A percentile compares a stretch with the other conserved stretches of the same genome.
Conservation (phyloP, 2,113 vertebrate species). For the Oncorhynchus kisutch region DNA sequence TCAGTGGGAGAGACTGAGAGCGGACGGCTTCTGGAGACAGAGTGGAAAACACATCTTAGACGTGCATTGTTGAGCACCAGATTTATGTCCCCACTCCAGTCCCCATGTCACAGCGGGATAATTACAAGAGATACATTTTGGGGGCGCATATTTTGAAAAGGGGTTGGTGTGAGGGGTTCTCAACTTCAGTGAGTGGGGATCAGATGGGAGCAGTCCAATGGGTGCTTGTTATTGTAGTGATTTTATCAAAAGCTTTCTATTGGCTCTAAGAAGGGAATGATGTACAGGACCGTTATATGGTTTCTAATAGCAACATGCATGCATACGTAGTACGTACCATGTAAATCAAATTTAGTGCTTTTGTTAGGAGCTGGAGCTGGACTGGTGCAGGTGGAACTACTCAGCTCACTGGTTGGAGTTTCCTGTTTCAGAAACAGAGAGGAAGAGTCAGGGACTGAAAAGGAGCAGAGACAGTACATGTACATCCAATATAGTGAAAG, state of each 20-base stretch:
- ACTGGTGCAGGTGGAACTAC: constrained; percentile 66
- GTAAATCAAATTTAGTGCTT: constrained; percentile 65
- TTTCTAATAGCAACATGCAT: not conserved
- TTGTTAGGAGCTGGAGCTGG: constrained; percentile 64
- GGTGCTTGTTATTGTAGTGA: constrained; percentile 24
- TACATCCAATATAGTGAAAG: not conserved
- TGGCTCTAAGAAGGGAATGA: not conserved
- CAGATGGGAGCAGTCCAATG: constrained; percentile 28
- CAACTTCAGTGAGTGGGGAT: constrained; percentile 49
- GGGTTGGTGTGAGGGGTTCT: constrained; percentile 30
- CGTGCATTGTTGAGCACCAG: constrained; percentile 43
- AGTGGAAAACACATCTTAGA: constrained; percentile 44
- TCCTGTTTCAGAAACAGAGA: constrained; percentile 69
- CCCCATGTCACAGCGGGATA: constrained; percentile 43
- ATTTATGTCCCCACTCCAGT: constrained; percentile 51
- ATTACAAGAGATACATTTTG: constrained; percentile 55
- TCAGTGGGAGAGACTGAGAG: constrained; percentile 28
- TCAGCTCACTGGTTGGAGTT: constrained; percentile 88
- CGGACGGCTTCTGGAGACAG: constrained; percentile 21
- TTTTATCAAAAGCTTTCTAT: not conserved
- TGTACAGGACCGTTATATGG: not conserved
- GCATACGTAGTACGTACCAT: constrained; percentile 58
- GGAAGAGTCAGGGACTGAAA: not conserved
- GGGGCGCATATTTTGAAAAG: constrained; percentile 29
- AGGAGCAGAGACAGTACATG: not conserved